Evolutionary conservation across 2,113 vertebrate species (phyloP).

Genomic region (Serinus canaria): DNA sequence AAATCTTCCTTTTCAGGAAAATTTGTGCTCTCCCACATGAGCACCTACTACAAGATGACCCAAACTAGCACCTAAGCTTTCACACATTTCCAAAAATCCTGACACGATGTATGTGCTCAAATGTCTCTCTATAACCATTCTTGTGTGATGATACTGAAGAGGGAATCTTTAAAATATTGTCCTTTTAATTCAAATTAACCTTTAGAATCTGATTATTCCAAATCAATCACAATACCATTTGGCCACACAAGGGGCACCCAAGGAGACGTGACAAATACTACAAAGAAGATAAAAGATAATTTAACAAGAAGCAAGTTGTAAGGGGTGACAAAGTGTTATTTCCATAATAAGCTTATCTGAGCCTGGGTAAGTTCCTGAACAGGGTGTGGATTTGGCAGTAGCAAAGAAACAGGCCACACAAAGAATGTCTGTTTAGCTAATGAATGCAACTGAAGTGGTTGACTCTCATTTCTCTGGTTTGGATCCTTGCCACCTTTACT

Average conservation of each 20-base stretch:
- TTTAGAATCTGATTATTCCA: conserved; percentile 1
- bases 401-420: conserved; percentile 78
- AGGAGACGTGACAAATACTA: conserved; percentile 77
- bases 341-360: conserved; percentile 85
- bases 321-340: conserved; percentile 81
- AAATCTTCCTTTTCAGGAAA: not conserved
- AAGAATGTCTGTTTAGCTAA: conserved; percentile 82
- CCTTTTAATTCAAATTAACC: not conserved
- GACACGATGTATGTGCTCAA: not conserved
- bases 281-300: conserved; percentile 81
- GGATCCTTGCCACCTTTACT: conserved; percentile 81
- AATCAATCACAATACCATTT: conserved; percentile 30
- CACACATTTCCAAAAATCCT: not conserved
- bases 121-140: not conserved
- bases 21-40: not conserved
- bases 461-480: conserved; percentile 82
- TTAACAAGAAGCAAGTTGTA: conserved; percentile 80
- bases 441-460: conserved; percentile 79
- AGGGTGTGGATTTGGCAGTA: conserved; percentile 81
- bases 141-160: not conserved
- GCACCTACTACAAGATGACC: not conserved
- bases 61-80: not conserved
- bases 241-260: conserved; percentile 53
- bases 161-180: not conserved
- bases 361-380: conserved; percentile 72